A percentile compares a stretch with the other conserved stretches of the same genome.
phyloP scores from a whole-genome alignment of 1,140 invertebrate genomes.

The Cotesia chilonis region DNA sequence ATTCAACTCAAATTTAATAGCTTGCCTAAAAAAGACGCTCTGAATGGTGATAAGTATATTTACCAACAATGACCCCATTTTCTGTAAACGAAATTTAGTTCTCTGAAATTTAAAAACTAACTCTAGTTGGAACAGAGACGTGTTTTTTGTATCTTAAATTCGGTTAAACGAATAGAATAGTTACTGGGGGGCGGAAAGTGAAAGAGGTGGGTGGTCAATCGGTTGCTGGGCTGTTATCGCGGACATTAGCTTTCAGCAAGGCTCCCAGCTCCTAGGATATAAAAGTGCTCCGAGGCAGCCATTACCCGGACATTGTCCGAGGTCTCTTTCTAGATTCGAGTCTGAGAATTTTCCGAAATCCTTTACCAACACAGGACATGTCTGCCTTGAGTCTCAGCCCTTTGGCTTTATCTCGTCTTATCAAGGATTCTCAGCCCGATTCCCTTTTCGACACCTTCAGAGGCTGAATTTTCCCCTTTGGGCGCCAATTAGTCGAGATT shows the following conservation, averaged over 20 bases:
- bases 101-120: too few relatives aligned
- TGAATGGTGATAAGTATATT: too few relatives aligned
- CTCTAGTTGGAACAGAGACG: too few relatives aligned
- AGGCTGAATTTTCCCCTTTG: too few relatives aligned
- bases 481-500: too few relatives aligned
- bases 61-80: too few relatives aligned
- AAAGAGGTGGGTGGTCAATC: conserved; percentile 23
- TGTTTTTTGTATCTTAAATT: too few relatives aligned
- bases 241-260: conserved; percentile 61
- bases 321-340: conserved; percentile 31
- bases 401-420: conserved; percentile 45
- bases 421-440: conserved; percentile 55
- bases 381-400: conserved; percentile 6
- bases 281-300: conserved; percentile 60
- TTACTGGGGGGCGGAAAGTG: background rate
- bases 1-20: too few relatives aligned
- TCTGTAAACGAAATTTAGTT: too few relatives aligned
- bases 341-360: background rate
- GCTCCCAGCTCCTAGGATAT: conserved; percentile 53
- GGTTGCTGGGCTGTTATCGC: conserved; percentile 53
- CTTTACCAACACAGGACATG: background rate
- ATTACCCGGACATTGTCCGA: conserved; percentile 63
- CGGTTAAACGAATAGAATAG: conserved; percentile 4
- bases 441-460: conserved; percentile 50
- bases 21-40: too few relatives aligned